Conservation (phyloP, 2,888 invertebrate genomes). For the Blomia tropicalis region DNA sequence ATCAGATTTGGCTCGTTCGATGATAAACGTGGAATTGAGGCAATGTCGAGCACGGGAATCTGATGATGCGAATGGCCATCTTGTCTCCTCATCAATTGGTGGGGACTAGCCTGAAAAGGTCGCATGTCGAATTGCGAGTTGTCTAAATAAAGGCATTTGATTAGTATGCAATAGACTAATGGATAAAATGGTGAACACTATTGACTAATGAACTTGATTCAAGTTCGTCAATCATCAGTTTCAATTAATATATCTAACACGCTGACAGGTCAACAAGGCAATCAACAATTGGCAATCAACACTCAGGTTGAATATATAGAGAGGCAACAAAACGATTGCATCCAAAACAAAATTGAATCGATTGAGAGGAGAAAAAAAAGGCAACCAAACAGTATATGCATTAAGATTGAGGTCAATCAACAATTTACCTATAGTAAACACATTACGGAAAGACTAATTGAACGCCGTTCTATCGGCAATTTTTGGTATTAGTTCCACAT, state of each 20-base stretch:
- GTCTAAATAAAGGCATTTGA: no score
- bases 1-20: slow-evolving; percentile 2
- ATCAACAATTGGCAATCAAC: not conserved
- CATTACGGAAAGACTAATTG: not conserved
- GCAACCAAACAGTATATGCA: not conserved
- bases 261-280: slow-evolving; percentile 9
- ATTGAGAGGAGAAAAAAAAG: not conserved
- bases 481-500: not conserved
- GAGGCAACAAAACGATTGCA: not conserved
- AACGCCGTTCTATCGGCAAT: not conserved
- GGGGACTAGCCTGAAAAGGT: slow-evolving; percentile 12
- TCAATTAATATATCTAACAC: slow-evolving; percentile 6
- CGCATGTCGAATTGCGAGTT: not conserved
- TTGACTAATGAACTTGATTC: not conserved
- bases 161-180: no score
- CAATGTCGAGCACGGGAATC: not conserved
- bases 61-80: not conserved
- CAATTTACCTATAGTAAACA: not conserved
- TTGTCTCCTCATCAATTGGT: not conserved
- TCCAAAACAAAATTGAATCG: not conserved
- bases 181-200: no score
- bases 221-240: slow-evolving; percentile 8
- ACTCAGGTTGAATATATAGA: no score
- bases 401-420: slow-evolving; percentile 12
- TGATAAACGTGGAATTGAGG: not conserved